phyloP scores from a whole-genome alignment of 2,113 vertebrate genomes.

The Dasyprocta punctata region DNA sequence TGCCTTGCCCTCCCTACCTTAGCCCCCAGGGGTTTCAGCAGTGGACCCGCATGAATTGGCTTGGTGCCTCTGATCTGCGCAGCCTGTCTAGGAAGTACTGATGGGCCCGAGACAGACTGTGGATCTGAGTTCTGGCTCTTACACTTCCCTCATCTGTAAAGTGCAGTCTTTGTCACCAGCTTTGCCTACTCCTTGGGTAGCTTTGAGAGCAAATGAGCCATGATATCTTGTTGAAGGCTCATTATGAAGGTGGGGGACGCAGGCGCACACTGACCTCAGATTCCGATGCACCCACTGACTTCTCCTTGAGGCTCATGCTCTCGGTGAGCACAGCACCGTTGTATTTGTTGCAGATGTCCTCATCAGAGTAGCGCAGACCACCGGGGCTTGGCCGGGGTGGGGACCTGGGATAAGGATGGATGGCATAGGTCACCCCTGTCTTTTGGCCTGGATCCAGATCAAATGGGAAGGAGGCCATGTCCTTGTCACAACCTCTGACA shows the following conservation, averaged over 20 bases:
- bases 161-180: fast-evolving
- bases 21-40: not conserved
- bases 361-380: slow-evolving; percentile 95
- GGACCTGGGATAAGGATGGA: slow-evolving; percentile 85
- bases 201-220: fast-evolving
- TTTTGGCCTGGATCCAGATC: fast-evolving
- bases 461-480: fast-evolving
- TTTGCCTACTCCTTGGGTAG: fast-evolving
- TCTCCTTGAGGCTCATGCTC: slow-evolving; percentile 92
- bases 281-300: slow-evolving; percentile 92
- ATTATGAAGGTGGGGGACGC: not conserved
- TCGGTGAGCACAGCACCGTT: slow-evolving; percentile 93
- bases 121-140: not conserved
- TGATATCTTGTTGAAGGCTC: fast-evolving
- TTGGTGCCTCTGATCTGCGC: not conserved
- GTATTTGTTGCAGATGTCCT: slow-evolving; percentile 96
- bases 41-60: not conserved
- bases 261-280: slow-evolving; percentile 90
- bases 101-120: fast-evolving
- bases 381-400: slow-evolving; percentile 97
- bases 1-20: not conserved
- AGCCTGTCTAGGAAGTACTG: not conserved
- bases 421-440: not conserved
- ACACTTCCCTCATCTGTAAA: not conserved
- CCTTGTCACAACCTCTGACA: not conserved